These are phyloP conservation scores for Peucedramus taeniatus DNA, from an alignment of 2,113 vertebrate genomes.

Conservation along the genomic window DNA sequence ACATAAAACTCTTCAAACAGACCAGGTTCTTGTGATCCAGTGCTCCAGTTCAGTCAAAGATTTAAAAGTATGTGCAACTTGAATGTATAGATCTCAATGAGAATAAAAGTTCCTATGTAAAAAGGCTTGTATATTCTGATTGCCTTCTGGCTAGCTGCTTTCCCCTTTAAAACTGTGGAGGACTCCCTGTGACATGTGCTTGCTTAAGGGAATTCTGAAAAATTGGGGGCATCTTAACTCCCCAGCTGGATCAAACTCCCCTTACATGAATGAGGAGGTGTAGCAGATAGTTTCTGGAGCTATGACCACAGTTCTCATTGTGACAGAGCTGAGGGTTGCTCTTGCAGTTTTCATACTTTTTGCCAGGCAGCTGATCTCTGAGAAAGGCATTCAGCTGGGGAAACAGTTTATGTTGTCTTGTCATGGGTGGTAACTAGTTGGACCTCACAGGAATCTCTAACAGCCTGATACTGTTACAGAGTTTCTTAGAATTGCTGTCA, in stretches of 20 bases:
- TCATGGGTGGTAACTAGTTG: background rate
- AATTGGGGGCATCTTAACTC: background rate
- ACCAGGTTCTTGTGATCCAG: constrained; percentile 43
- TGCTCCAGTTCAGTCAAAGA: constrained; percentile 66
- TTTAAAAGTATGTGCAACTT: constrained; percentile 66
- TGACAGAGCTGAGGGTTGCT: background rate
- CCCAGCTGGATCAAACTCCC: background rate
- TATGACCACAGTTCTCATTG: background rate
- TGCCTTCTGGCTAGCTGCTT: background rate
- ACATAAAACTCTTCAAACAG: constrained; percentile 8
- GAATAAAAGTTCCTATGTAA: constrained; percentile 81
- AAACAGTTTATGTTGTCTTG: background rate
- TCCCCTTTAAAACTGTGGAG: background rate
- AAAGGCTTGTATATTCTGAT: background rate
- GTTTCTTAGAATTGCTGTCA: background rate
- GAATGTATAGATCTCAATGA: constrained; percentile 78
- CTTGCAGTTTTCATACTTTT: background rate
- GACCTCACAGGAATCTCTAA: background rate
- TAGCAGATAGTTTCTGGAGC: background rate
- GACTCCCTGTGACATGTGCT: background rate
- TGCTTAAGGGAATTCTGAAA: background rate
- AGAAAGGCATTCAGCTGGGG: background rate
- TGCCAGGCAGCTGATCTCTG: background rate
- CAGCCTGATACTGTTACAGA: background rate
- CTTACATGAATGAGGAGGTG: background rate